These are phyloP conservation scores for Tragulus kanchil DNA, from an alignment of 2,113 vertebrate species.

Conservation along the genomic window DNA sequence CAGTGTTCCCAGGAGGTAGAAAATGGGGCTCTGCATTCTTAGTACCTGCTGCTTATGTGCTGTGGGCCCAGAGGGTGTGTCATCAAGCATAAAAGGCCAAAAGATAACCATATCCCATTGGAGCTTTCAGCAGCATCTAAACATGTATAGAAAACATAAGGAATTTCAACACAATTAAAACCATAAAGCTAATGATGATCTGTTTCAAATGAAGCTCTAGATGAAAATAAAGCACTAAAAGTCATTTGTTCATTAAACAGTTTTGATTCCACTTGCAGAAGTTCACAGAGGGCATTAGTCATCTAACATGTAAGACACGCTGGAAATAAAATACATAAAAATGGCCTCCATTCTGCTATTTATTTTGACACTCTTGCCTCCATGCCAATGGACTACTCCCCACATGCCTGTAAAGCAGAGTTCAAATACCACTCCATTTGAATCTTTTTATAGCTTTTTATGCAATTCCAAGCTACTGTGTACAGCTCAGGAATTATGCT, in stretches of 20 bases:
- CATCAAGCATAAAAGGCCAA: conserved; percentile 21
- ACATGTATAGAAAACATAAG: no score
- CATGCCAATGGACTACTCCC: background rate
- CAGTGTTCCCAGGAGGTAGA: background rate
- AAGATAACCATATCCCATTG: background rate
- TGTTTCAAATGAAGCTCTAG: conserved; percentile 79
- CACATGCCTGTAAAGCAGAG: background rate
- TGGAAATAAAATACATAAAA: conserved; percentile 48
- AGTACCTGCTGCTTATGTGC: background rate
- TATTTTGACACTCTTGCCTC: background rate
- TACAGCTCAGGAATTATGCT: background rate
- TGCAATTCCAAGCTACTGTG: background rate
- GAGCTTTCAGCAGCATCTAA: conserved; percentile 46
- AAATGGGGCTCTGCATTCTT: background rate
- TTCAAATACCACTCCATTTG: conserved; percentile 45
- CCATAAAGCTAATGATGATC: conserved; percentile 77
- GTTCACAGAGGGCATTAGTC: conserved; percentile 56
- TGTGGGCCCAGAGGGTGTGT: background rate
- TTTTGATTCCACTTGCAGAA: conserved; percentile 71
- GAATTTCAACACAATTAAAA: conserved; percentile 83
- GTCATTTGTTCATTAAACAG: conserved; percentile 79
- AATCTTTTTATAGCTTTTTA: conserved; percentile 29
- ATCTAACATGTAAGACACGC: background rate
- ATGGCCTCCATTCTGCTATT: conserved; percentile 17
- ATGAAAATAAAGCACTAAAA: conserved; percentile 84